Base-by-base conservation (phyloP, 1,140 invertebrate genomes). In the Drosophila bocki region DNA sequence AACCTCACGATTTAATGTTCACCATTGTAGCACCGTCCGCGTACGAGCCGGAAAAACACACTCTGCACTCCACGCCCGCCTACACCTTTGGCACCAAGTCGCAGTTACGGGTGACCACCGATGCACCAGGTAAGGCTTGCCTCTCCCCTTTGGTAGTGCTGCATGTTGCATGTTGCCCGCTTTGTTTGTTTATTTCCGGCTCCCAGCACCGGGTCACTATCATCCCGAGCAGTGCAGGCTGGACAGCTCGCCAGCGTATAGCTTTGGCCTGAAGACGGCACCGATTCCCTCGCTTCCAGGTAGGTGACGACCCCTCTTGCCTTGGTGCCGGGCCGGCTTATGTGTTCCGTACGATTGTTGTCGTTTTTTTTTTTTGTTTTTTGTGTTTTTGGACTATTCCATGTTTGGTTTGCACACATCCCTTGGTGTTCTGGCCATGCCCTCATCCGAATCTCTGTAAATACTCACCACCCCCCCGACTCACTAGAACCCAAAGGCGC, bases 221-320 rank as follows among this genome's bases (percentile, higher is more conserved):
- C 92, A 88, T 69, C 94, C 95, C 13, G 96, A 96, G 77, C 95
- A 95, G 76, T 94, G 95, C 26, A 95, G 95, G 45, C 91, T 95
- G 42, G 94, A 95, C 78, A 94, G 93, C 75, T 93, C 95, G 7
- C 95, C 95, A 19, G 87, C 94, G 22, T 95, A 94, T 75, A 95
- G 94, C 35, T 95, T 95, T 78, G 94, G 95, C 22, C 62, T 90
- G 5, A 92, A 90, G 64, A 92, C 91, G 3, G 44, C 68, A 26
- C 63, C 80, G 19, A 83, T 91, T 80, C 85, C 83, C 17, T 68
- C 75, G 6, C 68, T 92, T 50, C 78, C 85, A 78, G 91, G 91
- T 92, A 82, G 75, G 91, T 91, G 22, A 41, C 15, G 13, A 39
- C 32, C 42, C 8, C 53, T 45, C 41, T 51, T 68, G 51, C 41